Conservation (phyloP, 2,113 vertebrate species). For the rabbit (Oryctolagus cuniculus) region DNA sequence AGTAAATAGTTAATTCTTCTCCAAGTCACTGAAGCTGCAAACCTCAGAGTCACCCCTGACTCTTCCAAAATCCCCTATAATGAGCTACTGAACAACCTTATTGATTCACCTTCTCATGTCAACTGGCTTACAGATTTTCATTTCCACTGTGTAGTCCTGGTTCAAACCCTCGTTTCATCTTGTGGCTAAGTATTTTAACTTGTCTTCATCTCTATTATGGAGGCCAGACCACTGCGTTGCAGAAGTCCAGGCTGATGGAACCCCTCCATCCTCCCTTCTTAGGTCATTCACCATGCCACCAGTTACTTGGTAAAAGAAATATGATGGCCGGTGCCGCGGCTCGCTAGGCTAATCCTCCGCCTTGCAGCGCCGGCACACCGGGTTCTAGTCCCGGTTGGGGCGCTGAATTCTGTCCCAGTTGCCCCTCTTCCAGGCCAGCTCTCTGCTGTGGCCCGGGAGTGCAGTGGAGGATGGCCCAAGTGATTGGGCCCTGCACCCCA, state of each 20-base stretch:
- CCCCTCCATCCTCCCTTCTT: background rate
- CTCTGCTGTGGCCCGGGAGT: no score
- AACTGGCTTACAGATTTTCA: background rate
- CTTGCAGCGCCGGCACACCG: no score
- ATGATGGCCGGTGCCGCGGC: no score
- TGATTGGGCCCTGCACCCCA: no score
- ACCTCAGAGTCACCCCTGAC: background rate
- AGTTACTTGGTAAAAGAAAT: constrained; percentile 18
- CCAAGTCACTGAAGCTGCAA: background rate
- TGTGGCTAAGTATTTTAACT: background rate
- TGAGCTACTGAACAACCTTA: background rate
- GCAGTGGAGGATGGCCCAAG: no score
- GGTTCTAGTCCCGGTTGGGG: no score
- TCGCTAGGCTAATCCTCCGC: no score
- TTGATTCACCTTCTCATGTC: background rate
- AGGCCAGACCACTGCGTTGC: background rate
- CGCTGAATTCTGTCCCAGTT: no score
- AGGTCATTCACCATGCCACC: background rate
- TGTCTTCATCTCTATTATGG: background rate
- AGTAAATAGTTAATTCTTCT: background rate
- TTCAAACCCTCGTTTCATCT: background rate
- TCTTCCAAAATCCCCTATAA: accelerated
- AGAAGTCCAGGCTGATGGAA: background rate
- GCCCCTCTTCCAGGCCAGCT: no score
- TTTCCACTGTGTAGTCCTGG: background rate